phyloP scores from a whole-genome alignment of 2,797 vertebrate species.

The Poliocrania exsul region DNA sequence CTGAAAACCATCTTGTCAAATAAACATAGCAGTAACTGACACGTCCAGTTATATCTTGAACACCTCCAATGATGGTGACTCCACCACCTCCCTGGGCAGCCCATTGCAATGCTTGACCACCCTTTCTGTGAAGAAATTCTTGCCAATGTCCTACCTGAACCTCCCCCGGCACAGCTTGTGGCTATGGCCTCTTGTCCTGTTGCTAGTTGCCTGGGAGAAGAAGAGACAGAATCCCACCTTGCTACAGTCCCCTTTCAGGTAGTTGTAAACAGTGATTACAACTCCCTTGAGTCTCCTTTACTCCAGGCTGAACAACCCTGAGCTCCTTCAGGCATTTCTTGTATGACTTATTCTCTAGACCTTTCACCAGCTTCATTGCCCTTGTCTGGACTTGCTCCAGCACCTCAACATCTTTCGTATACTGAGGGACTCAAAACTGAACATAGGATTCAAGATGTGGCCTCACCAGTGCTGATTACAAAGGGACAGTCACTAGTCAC shows the following conservation, averaged over 20 bases:
- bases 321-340: neutral
- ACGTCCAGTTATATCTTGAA: neutral
- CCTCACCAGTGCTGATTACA: neutral
- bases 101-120: neutral
- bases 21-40: neutral
- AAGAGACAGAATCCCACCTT: fast-evolving
- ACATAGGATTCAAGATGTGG: fast-evolving
- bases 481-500: neutral
- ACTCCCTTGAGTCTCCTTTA: neutral
- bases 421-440: neutral
- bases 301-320: neutral
- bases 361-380: neutral
- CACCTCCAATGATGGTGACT: neutral
- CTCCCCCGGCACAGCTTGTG: no score
- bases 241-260: neutral
- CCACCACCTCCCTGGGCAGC: fast-evolving
- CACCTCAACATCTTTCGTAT: neutral
- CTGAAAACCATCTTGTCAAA: neutral
- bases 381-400: neutral
- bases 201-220: neutral
- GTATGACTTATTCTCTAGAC: neutral
- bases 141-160: neutral
- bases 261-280: neutral
- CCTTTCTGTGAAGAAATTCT: neutral
- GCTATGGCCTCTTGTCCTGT: neutral